Conservation (phyloP, 2,888 invertebrate species). For the Bembecia ichneumoniformis region DNA sequence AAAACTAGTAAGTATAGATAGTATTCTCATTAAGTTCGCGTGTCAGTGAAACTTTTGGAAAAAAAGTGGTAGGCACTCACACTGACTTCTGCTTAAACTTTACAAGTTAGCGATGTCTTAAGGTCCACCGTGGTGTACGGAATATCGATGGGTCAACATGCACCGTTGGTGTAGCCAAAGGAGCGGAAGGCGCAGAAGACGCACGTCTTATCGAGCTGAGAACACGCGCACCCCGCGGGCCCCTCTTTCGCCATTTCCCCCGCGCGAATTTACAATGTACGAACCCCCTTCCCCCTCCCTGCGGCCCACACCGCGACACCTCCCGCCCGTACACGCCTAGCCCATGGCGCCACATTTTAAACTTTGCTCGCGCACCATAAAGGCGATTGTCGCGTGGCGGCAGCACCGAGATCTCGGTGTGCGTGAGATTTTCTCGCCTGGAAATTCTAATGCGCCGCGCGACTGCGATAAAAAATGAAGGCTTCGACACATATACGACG, state of each 20-base stretch:
- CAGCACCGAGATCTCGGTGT: constrained; percentile 23
- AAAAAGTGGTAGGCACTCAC: not conserved
- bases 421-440: constrained; percentile 69
- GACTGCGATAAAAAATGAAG: constrained; percentile 72
- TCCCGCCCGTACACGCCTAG: constrained; percentile 7
- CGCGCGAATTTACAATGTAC: constrained; percentile 61
- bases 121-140: not conserved
- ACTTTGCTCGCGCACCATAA: not conserved
- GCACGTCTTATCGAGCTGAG: constrained; percentile 38
- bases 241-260: constrained; percentile 16
- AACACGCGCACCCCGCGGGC: constrained; percentile 13
- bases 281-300: constrained; percentile 25
- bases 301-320: constrained; percentile 10
- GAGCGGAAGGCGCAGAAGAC: constrained; percentile 18
- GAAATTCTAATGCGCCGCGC: constrained; percentile 70
- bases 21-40: too few relatives aligned
- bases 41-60: too few relatives aligned
- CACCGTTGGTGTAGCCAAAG: constrained; percentile 9
- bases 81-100: not conserved
- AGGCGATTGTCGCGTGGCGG: not conserved
- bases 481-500: constrained; percentile 65
- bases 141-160: not conserved
- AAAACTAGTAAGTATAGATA: too few relatives aligned
- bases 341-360: not conserved
- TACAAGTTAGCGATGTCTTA: not conserved